Percentiles rank a stretch among this genome's conserved stretches.
These are phyloP conservation scores for Turritopsis dohrnii DNA, from an alignment of 30 jellyfish, hydroid and myxozoan genomes.

Conservation along the genomic window DNA sequence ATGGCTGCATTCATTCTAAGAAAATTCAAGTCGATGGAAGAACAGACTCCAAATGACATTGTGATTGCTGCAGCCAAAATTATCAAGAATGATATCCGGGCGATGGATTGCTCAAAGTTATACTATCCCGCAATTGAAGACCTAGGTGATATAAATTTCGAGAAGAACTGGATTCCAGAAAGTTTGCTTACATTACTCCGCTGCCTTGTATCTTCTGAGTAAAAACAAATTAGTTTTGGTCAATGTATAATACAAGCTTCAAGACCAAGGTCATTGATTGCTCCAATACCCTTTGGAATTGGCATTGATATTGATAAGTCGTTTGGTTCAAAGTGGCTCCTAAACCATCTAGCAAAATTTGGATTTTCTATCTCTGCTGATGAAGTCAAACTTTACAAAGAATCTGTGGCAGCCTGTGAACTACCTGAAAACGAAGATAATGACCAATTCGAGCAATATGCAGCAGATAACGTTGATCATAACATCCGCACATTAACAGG, in stretches of 20 bases:
- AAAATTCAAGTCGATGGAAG: background rate
- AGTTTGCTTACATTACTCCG: conserved; percentile 14
- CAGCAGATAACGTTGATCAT: conserved; percentile 22
- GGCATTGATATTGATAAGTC: conserved; percentile 42
- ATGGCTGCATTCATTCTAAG: conserved; percentile 30
- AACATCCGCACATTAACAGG: conserved; percentile 11
- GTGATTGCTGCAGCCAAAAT: conserved; percentile 45
- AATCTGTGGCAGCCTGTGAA: conserved; percentile 22
- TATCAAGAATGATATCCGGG: conserved; percentile 40
- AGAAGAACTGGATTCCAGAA: conserved; percentile 42
- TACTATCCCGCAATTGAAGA: conserved; percentile 13
- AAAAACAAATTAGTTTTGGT: conserved; percentile 27
- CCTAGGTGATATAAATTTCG: conserved; percentile 11
- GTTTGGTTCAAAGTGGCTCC: conserved; percentile 51
- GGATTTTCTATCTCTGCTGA: conserved; percentile 46
- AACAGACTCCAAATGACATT: conserved; percentile 17
- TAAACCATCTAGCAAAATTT: conserved; percentile 31
- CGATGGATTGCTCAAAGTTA: conserved; percentile 7
- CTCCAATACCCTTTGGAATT: conserved; percentile 33
- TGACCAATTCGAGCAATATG: too few relatives aligned
- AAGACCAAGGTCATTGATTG: conserved; percentile 21
- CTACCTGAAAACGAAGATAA: too few relatives aligned
- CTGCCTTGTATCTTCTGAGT: conserved; percentile 21
- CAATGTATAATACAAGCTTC: conserved; percentile 55
- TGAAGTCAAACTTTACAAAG: conserved; percentile 41